These are phyloP conservation scores for Hyles euphorbiae DNA, from an alignment of 1,140 invertebrate species.

Conservation along the genomic window DNA sequence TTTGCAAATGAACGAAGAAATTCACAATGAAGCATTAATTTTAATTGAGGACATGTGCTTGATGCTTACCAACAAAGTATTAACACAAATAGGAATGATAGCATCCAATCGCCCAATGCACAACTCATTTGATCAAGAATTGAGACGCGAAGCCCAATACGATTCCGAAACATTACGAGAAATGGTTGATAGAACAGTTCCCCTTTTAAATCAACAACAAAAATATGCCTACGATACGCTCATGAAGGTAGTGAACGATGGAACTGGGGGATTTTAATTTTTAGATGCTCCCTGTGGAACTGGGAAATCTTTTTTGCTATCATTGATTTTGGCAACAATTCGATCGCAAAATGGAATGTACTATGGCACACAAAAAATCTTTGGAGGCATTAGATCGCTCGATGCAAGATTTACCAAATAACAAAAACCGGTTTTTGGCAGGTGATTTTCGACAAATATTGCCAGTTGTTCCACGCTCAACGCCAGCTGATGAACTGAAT, in stretches of 20 bases:
- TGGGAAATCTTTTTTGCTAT: slow-evolving; percentile 17
- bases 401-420: too few relatives aligned
- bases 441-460: too few relatives aligned
- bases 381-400: too few relatives aligned
- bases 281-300: slow-evolving; percentile 34
- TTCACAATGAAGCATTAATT: slow-evolving; percentile 57
- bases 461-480: too few relatives aligned
- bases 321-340: slow-evolving; percentile 15
- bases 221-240: slow-evolving; percentile 43
- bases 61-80: slow-evolving; percentile 43
- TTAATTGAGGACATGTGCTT: slow-evolving; percentile 54
- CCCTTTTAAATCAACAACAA: slow-evolving; percentile 30
- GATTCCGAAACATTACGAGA: slow-evolving; percentile 30
- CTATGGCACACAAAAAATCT: slow-evolving; percentile 47
- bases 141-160: slow-evolving; percentile 44
- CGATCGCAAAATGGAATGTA: slow-evolving; percentile 26
- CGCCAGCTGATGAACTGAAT: too few relatives aligned
- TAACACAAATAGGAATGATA: slow-evolving; percentile 38
- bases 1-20: slow-evolving; percentile 35
- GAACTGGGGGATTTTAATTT: slow-evolving; percentile 46
- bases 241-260: slow-evolving; percentile 42
- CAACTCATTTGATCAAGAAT: slow-evolving; percentile 47
- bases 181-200: slow-evolving; percentile 33
- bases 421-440: too few relatives aligned
- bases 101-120: slow-evolving; percentile 46